phyloP scores from a whole-genome alignment of 2,113 vertebrate species.

The Callocephalon fimbriatum region DNA sequence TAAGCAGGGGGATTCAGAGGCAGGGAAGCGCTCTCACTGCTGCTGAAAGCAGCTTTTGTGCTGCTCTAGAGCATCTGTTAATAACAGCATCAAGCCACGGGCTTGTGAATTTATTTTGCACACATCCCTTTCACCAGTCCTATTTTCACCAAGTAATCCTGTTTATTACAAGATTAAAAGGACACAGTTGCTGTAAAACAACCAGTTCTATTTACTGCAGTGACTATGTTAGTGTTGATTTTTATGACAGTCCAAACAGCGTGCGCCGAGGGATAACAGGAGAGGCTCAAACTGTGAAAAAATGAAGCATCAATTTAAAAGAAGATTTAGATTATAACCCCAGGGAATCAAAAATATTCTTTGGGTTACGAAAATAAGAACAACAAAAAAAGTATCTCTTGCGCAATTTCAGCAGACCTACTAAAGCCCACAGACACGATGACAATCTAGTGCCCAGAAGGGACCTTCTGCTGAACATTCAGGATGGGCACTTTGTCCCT shows the following conservation, averaged over 20 bases:
- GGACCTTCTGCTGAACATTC: not conserved
- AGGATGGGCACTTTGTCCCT: not conserved
- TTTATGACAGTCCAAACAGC: not conserved
- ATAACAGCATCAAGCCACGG: not conserved
- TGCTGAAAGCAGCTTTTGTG: slow-evolving; percentile 15
- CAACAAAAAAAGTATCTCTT: not conserved
- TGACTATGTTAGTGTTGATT: not conserved
- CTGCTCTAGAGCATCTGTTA: not conserved
- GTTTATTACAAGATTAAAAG: not conserved
- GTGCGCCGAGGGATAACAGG: not conserved
- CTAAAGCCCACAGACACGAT: not conserved
- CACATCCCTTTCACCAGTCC: not conserved
- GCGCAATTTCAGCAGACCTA: not conserved
- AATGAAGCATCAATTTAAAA: not conserved
- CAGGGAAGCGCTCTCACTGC: not conserved
- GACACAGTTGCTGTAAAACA: not conserved
- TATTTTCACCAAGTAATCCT: not conserved
- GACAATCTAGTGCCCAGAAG: not conserved
- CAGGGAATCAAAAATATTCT: not conserved
- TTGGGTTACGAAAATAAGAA: not conserved
- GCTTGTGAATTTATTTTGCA: not conserved
- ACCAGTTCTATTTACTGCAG: not conserved
- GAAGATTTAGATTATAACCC: not conserved
- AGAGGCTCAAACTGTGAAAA: not conserved
- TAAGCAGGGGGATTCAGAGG: not conserved